phyloP scores from a whole-genome alignment of 2,113 vertebrate species.

The Silurus glanis region DNA sequence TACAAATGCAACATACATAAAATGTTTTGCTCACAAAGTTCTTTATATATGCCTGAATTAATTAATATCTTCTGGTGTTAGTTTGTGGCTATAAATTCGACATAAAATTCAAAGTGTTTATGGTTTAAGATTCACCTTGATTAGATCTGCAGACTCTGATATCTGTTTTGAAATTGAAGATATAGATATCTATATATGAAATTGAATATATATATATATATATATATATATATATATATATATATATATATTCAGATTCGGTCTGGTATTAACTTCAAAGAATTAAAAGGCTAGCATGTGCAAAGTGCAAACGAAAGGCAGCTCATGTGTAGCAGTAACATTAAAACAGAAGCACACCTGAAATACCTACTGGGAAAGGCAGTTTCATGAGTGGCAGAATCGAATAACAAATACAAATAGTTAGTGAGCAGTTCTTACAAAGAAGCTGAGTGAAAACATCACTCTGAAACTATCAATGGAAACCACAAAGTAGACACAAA shows the following conservation, averaged over 20 bases:
- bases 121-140: background rate
- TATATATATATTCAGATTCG: background rate
- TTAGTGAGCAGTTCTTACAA: conserved; percentile 26
- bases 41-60: background rate
- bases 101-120: background rate
- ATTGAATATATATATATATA: too few relatives aligned
- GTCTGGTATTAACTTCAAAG: background rate
- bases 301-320: conserved; percentile 53
- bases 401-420: conserved; percentile 32
- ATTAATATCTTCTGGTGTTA: background rate
- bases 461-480: conserved; percentile 35
- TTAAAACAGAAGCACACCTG: conserved; percentile 41
- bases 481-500: conserved; percentile 39
- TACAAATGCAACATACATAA: background rate
- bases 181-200: too few relatives aligned
- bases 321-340: conserved; percentile 47
- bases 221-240: background rate
- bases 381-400: conserved; percentile 34
- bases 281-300: conserved; percentile 31
- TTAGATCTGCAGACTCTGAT: background rate
- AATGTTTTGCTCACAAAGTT: background rate
- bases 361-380: conserved; percentile 38
- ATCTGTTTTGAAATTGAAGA: background rate
- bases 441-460: conserved; percentile 30
- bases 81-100: background rate